A percentile compares a stretch with the other conserved stretches of the same genome.
phyloP scores from a whole-genome alignment of 2,888 invertebrate species.

The Hypolimnas misippus region DNA sequence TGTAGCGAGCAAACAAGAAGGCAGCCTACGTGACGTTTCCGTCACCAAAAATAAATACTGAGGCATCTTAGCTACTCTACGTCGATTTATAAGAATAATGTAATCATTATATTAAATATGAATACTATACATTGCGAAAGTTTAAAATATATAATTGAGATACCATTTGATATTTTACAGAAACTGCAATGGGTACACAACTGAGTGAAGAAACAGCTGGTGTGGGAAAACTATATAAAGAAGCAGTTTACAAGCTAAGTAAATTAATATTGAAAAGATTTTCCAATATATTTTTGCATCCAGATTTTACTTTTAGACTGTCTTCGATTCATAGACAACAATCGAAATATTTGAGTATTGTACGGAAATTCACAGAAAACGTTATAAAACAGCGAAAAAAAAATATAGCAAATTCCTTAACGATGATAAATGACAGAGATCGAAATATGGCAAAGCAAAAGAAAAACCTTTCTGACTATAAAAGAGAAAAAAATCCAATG shows the following conservation, averaged over 20 bases:
- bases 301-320: slow-evolving; percentile 80
- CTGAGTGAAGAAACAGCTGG: slow-evolving; percentile 71
- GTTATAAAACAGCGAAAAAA: slow-evolving; percentile 44
- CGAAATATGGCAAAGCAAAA: slow-evolving; percentile 39
- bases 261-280: slow-evolving; percentile 63
- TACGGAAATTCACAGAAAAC: slow-evolving; percentile 61
- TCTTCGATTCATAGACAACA: slow-evolving; percentile 79
- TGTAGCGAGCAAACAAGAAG: too few species aligned
- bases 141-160: too few species aligned
- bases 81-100: not conserved
- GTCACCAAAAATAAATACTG: too few species aligned
- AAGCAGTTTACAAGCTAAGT: slow-evolving; percentile 80
- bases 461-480: slow-evolving; percentile 52
- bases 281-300: slow-evolving; percentile 83
- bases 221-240: slow-evolving; percentile 81
- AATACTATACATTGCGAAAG: too few species aligned
- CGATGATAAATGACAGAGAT: slow-evolving; percentile 34
- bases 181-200: slow-evolving; percentile 88
- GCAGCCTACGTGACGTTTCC: too few species aligned
- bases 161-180: slow-evolving; percentile 55
- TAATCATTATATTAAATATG: too few species aligned
- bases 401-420: slow-evolving; percentile 47
- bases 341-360: slow-evolving; percentile 56
- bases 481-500: slow-evolving; percentile 81
- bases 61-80: too few species aligned